phyloP scores from a whole-genome alignment of 2,113 vertebrate species.

The Siphamia tubifer region DNA sequence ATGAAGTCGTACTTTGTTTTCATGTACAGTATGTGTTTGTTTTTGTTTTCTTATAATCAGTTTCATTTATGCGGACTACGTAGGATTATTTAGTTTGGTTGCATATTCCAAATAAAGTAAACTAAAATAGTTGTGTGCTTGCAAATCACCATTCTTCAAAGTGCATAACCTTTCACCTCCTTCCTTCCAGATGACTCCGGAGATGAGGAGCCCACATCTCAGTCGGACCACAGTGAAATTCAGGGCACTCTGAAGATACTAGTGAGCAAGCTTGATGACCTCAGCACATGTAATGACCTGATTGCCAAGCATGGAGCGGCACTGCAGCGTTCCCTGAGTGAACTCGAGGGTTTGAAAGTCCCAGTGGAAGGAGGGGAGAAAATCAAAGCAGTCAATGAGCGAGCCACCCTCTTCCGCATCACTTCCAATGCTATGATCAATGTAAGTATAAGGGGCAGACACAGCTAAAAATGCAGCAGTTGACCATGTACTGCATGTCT shows the following conservation, averaged over 20 bases:
- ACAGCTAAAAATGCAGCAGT: neutral
- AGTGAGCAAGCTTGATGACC: slow-evolving; percentile 91
- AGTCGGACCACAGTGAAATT: slow-evolving; percentile 90
- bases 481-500: neutral
- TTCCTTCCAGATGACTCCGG: slow-evolving; percentile 91
- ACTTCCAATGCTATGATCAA: slow-evolving; percentile 99
- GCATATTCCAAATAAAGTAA: too few relatives aligned
- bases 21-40: too few relatives aligned
- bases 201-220: slow-evolving; percentile 89
- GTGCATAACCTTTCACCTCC: slow-evolving; percentile 18
- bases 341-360: slow-evolving; percentile 90
- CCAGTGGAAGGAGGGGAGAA: slow-evolving; percentile 90
- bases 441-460: slow-evolving; percentile 64
- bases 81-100: too few relatives aligned
- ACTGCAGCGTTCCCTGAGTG: slow-evolving; percentile 93
- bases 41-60: too few relatives aligned
- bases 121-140: neutral
- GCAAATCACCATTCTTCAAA: neutral
- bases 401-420: slow-evolving; percentile 97
- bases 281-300: slow-evolving; percentile 95
- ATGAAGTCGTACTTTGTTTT: too few relatives aligned
- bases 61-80: too few relatives aligned
- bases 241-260: slow-evolving; percentile 89
- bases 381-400: slow-evolving; percentile 92
- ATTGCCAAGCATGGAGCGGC: slow-evolving; percentile 96